Conservation (phyloP, 2,113 vertebrate genomes). For the Euleptes europaea region DNA sequence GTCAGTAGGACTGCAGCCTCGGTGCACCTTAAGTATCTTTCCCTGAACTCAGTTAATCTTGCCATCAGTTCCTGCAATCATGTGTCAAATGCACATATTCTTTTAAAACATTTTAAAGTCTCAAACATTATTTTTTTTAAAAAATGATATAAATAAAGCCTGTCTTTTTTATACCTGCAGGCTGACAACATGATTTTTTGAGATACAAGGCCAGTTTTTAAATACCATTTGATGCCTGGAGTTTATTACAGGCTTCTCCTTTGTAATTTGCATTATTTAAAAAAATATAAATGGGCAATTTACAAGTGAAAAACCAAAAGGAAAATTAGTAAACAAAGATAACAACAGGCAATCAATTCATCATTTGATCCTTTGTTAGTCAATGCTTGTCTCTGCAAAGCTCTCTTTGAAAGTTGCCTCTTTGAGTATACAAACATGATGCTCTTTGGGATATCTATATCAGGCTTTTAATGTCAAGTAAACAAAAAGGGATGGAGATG, state of each 20-base stretch:
- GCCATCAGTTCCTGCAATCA: neutral
- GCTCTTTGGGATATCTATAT: neutral
- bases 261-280: constrained; percentile 54
- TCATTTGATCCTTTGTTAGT: constrained; percentile 51
- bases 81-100: too few relatives aligned
- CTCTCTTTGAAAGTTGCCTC: constrained; percentile 47
- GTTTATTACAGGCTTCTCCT: constrained; percentile 50
- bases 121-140: neutral
- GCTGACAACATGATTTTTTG: constrained; percentile 42
- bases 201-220: too few relatives aligned
- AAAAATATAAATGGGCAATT: constrained; percentile 38
- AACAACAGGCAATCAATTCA: constrained; percentile 47
- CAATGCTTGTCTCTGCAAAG: constrained; percentile 40
- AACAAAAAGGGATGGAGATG: neutral
- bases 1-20: too few relatives aligned
- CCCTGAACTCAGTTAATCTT: too few relatives aligned
- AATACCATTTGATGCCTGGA: constrained; percentile 39
- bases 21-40: too few relatives aligned
- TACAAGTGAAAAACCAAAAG: constrained; percentile 57
- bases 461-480: neutral
- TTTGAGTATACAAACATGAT: constrained; percentile 40
- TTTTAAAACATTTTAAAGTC: neutral
- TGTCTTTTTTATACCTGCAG: constrained; percentile 45
- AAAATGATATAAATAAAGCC: constrained; percentile 38
- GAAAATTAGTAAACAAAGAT: constrained; percentile 60